phyloP scores from a whole-genome alignment of 2,888 invertebrate genomes.

The Neria commutata region DNA sequence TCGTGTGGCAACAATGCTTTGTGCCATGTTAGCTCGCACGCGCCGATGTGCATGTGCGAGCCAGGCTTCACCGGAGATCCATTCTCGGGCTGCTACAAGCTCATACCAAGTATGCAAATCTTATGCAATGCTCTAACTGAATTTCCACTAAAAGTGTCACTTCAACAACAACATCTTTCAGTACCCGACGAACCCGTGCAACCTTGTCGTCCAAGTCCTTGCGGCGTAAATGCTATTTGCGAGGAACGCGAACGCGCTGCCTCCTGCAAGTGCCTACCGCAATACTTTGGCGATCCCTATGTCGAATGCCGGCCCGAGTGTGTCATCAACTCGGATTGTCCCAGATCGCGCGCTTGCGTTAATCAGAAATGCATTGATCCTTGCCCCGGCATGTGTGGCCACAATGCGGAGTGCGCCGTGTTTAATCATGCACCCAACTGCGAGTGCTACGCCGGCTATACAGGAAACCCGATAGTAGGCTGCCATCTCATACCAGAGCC shows the following conservation, averaged over 20 bases:
- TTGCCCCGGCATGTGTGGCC: slow-evolving; percentile 82
- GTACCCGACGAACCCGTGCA: slow-evolving; percentile 63
- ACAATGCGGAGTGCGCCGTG: slow-evolving; percentile 76
- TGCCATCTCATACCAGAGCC: slow-evolving; percentile 57
- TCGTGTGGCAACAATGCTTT: slow-evolving; percentile 72
- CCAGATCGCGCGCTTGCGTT: slow-evolving; percentile 68
- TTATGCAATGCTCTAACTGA: slow-evolving; percentile 4
- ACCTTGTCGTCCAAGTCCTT: slow-evolving; percentile 72
- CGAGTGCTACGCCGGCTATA: slow-evolving; percentile 67
- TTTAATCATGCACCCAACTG: slow-evolving; percentile 73
- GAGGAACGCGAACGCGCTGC: slow-evolving; percentile 70
- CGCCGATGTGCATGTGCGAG: slow-evolving; percentile 64
- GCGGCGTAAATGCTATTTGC: slow-evolving; percentile 72
- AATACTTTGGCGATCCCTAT: slow-evolving; percentile 71
- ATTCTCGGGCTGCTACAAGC: slow-evolving; percentile 65
- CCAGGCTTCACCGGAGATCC: slow-evolving; percentile 70
- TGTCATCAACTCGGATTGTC: slow-evolving; percentile 71
- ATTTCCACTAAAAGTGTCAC: neutral
- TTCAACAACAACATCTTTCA: slow-evolving; percentile 41
- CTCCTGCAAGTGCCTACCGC: slow-evolving; percentile 69
- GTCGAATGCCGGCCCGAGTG: slow-evolving; percentile 74
- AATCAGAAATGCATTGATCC: slow-evolving; percentile 84
- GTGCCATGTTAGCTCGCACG: slow-evolving; percentile 67
- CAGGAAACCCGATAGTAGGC: slow-evolving; percentile 67
- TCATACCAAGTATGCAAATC: slow-evolving; percentile 65